Conservation (phyloP, 2,888 invertebrate species). For the Leptarthrus brevirostris region DNA sequence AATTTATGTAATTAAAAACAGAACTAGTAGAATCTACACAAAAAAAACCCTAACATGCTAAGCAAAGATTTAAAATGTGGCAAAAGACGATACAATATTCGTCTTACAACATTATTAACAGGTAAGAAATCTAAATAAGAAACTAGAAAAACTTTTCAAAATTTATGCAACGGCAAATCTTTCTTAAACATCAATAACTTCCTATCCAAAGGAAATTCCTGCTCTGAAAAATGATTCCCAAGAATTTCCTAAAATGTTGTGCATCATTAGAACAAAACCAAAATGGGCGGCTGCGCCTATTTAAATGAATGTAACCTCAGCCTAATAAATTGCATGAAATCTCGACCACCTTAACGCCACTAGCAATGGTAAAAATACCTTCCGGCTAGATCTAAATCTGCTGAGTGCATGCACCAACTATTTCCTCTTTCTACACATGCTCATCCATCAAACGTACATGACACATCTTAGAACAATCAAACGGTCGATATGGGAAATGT, state of each 20-base stretch:
- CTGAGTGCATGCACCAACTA: background rate
- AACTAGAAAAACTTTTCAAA: too few species aligned
- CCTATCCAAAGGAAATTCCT: background rate
- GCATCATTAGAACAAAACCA: slow-evolving; percentile 23
- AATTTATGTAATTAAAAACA: too few species aligned
- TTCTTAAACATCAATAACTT: too few species aligned
- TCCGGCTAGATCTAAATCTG: background rate
- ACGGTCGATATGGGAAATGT: slow-evolving; percentile 32
- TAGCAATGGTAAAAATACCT: background rate
- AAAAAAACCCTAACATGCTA: too few species aligned
- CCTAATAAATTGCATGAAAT: background rate
- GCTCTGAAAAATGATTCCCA: slow-evolving; percentile 5
- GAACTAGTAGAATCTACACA: too few species aligned
- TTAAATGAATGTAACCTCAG: background rate
- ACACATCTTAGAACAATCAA: slow-evolving; percentile 16
- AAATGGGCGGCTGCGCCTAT: background rate
- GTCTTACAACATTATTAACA: too few species aligned
- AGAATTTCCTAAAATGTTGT: slow-evolving; percentile 5
- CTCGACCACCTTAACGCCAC: slow-evolving; percentile 26
- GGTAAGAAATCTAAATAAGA: too few species aligned
- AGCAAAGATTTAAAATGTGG: too few species aligned
- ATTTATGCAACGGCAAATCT: too few species aligned
- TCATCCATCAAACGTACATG: slow-evolving; percentile 25
- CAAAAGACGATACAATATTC: too few species aligned
- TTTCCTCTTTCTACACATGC: slow-evolving; percentile 8